These are phyloP conservation scores for Sylvilagus floridanus DNA, from an alignment of 2,797 vertebrate genomes.

Conservation along the genomic window DNA sequence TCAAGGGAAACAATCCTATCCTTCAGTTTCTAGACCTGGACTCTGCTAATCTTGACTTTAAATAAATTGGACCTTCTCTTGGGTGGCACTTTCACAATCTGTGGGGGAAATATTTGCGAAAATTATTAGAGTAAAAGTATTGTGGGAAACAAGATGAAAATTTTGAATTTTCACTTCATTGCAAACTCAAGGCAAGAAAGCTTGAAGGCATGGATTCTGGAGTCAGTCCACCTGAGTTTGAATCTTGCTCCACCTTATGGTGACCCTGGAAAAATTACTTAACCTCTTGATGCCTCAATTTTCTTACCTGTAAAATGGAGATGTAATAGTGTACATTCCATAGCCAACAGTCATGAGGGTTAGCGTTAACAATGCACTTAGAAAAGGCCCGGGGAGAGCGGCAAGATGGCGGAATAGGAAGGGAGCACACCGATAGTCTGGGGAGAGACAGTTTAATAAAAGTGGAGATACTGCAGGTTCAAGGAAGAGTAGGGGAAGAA, in stretches of 20 bases:
- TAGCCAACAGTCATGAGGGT: background rate
- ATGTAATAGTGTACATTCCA: background rate
- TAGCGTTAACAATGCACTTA: background rate
- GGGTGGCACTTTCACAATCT: background rate
- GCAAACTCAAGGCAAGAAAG: background rate
- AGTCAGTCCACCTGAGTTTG: background rate
- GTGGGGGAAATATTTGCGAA: constrained; percentile 11
- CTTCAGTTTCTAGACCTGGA: background rate
- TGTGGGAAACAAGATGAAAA: background rate
- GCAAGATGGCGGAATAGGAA: no score
- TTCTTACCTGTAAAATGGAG: constrained; percentile 8
- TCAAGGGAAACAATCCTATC: background rate
- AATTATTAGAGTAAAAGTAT: constrained; percentile 26
- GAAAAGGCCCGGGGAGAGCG: no score
- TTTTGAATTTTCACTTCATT: background rate
- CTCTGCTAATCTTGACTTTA: constrained; percentile 38
- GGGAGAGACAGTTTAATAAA: no score
- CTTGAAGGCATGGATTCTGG: background rate
- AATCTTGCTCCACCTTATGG: background rate
- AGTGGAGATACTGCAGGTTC: no score
- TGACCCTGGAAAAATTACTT: background rate
- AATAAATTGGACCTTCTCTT: background rate
- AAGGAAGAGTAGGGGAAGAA: no score
- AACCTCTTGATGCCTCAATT: background rate
- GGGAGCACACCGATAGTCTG: no score